A percentile compares a stretch with the other conserved stretches of the same genome.
Conservation (phyloP, 2,797 vertebrate genomes). For the Valencia hispanica region DNA sequence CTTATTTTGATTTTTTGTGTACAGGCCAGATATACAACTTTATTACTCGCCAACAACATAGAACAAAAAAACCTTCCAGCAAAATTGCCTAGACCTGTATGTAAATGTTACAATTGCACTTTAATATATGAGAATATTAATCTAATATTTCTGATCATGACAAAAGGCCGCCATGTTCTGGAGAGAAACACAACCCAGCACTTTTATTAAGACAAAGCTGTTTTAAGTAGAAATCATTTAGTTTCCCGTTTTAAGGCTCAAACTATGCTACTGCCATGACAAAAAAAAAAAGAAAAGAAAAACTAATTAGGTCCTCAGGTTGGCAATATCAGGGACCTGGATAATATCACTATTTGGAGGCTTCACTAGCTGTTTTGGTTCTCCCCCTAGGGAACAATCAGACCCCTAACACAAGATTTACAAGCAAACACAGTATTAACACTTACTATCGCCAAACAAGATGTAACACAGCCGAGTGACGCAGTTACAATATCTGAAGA, state of each 20-base stretch:
- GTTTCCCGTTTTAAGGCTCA: neutral
- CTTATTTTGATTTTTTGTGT: neutral
- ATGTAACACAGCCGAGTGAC: neutral
- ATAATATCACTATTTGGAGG: neutral
- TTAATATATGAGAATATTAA: no score
- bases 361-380: neutral
- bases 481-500: neutral
- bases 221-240: neutral
- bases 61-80: no score
- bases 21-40: neutral
- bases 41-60: no score
- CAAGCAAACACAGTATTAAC: neutral
- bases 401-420: neutral
- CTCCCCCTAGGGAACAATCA: neutral
- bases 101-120: no score
- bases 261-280: neutral
- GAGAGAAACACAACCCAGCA: no score
- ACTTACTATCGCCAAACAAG: neutral
- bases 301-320: neutral
- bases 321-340: neutral
- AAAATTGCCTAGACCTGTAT: no score
- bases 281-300: neutral
- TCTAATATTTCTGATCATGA: no score
- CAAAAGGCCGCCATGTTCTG: no score
- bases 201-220: neutral